Evolutionary conservation across 1,140 invertebrate species (phyloP).

Genomic region (Drosophila ananassae): DNA sequence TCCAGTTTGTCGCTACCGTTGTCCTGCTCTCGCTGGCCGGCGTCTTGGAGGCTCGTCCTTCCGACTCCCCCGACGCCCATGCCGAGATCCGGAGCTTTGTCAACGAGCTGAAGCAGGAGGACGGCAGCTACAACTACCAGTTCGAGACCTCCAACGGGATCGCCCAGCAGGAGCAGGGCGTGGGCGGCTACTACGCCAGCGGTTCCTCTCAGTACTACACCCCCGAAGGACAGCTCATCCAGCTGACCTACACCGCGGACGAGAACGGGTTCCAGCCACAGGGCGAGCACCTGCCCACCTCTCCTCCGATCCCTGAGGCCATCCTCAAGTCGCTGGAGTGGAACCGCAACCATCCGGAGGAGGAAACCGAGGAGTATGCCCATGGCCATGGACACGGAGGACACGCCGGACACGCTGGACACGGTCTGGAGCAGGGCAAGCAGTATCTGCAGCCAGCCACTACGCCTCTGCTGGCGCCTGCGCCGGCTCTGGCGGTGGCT

Average conservation of each 20-base stretch:
- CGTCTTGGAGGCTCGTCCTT: constrained; percentile 44
- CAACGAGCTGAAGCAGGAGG: constrained; percentile 73
- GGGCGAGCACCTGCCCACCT: constrained; percentile 85
- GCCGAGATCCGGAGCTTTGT: constrained; percentile 71
- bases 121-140: constrained; percentile 85
- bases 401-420: constrained; percentile 16
- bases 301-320: constrained; percentile 82
- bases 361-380: constrained; percentile 48
- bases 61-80: constrained; percentile 64
- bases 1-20: constrained; percentile 33
- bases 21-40: constrained; percentile 41
- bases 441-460: constrained; percentile 58
- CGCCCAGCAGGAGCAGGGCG: constrained; percentile 86
- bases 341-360: constrained; percentile 84
- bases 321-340: constrained; percentile 84
- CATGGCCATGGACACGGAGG: constrained; percentile 36
- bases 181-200: constrained; percentile 74
- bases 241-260: constrained; percentile 86
- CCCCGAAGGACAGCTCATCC: constrained; percentile 84
- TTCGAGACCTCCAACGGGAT: constrained; percentile 88
- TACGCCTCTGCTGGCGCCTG: constrained; percentile 27
- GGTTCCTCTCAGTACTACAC: constrained; percentile 72
- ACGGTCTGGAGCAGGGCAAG: constrained; percentile 41
- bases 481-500: constrained; percentile 10
- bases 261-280: constrained; percentile 86